Evolutionary conservation across 1,140 invertebrate species (phyloP), one percentile per base, ranked within the genome.

Genomic region (Dreissena rostriformis): DNA sequence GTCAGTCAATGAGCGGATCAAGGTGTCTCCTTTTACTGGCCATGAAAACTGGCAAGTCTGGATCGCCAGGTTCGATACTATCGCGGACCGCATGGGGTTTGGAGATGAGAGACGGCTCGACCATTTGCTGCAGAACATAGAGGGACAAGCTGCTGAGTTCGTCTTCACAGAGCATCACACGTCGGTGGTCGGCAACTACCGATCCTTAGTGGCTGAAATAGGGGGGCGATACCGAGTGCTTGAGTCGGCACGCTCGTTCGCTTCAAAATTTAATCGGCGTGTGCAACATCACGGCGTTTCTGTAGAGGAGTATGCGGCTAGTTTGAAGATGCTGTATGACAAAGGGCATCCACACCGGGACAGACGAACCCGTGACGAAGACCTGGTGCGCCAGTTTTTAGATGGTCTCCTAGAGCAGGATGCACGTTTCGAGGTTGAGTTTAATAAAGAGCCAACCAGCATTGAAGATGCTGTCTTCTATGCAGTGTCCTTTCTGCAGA

Each of bases 381-480:
- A 72, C 65, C 26, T 72, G 24, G 67, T 79, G n/a, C 52, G 77
- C 61, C n/a, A 49, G 19, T 63, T 72, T 28, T 61, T 81, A n/a
- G 68, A 81, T 73, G 79, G 70, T n/a, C 29, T 72, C 19, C 22
- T 28, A 19, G 77, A 79, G 29, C 15, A 68, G 28, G 77, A 79
- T 17, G 53, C 28, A 39, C 39, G 24, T 17, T 81, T 81, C 63
- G 68, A 81, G 22, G 53, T 55, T 2, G 77, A 80, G 39, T 80
- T 52, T 19, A 39, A 71, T 66, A 79, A 79, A 51, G 76, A 79
- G 24, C 65, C 66, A 1, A 51, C 19, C 11, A 49, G 24, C 26
- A 65, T 80, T 28, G 68, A 70, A 15, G 79, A 81, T n/a, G 79
- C 79, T 22, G 79, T 81, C 10, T 79, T 29, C 22, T 65, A 68